phyloP scores from a whole-genome alignment of 2,113 vertebrate genomes.

The Sakesphorus luctuosus region DNA sequence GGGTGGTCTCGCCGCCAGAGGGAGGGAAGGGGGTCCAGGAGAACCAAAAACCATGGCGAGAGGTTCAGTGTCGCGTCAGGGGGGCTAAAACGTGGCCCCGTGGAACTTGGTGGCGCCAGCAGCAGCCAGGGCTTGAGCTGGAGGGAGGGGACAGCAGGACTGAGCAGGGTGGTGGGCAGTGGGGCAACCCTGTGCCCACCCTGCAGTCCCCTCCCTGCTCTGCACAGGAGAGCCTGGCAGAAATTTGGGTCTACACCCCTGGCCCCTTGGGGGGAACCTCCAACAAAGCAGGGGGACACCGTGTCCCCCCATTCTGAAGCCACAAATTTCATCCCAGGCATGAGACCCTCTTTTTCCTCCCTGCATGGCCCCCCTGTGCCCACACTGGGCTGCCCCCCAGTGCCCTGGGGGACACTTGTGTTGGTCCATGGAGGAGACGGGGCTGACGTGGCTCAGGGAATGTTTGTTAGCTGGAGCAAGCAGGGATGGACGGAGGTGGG shows the following conservation, averaged over 20 bases:
- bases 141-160: conserved; percentile 15
- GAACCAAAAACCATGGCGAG: background rate
- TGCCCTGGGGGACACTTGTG: background rate
- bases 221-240: rapidly evolving
- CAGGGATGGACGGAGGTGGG: background rate
- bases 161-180: background rate
- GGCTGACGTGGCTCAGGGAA: conserved; percentile 31
- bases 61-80: background rate
- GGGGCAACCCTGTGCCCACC: background rate
- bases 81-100: conserved; percentile 82
- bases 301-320: background rate
- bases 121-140: conserved; percentile 88
- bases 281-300: rapidly evolving
- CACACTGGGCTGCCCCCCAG: background rate
- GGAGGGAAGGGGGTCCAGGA: background rate
- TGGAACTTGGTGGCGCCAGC: conserved; percentile 83
- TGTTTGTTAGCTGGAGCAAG: background rate
- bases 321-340: rapidly evolving
- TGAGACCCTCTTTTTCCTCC: background rate
- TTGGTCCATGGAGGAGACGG: conserved; percentile 34
- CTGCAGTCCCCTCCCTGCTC: background rate
- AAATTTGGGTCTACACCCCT: rapidly evolving
- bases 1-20: background rate
- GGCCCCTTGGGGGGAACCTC: background rate
- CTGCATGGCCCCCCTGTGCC: background rate